Evolutionary conservation across 2,888 invertebrate genomes (phyloP), one percentile per base, ranked within the genome.

Genomic region (Caenorhabditis sp.): DNA sequence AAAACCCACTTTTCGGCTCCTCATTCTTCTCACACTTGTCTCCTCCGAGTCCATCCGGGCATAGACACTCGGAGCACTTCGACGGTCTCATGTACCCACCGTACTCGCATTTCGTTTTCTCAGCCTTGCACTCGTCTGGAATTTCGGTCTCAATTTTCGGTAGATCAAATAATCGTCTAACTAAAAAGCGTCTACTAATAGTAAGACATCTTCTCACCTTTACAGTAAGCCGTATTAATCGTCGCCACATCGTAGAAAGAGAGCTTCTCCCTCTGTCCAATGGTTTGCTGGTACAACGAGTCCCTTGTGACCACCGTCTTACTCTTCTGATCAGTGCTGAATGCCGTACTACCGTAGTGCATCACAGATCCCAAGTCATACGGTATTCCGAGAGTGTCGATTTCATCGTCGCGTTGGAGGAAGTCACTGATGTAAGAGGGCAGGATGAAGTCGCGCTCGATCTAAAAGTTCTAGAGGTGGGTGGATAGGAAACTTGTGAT

Each of bases 321-420:
- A 24, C 89, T 90, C 56, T 74, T 89, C 58, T 90, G 89, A 84
- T 92, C 91, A 14, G 82, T 73, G 51, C 89, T 88, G 84, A 92
- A 92, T 2, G 92, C 91, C 12, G 89, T 90, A 26, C 90, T 86
- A 12, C 91, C 92, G 75, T 92, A 92, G 74, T 92, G 92, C 90
- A 91, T 90, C 12, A 84, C 90, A 1, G 88, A 88, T 38, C 92
- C 92, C 59, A 89, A 79, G 75, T 92, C 92, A 76, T 92, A 92
- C 24, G 92, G 92, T 28, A 91, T 85, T 44, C 87, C 87, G 14
- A 87, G 72, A 10, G 86, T 87, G 35, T 82, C 81, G 26, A 86
- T 84, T 35, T 80, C 81, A 47, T 84, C 85, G 59, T 86, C 85
- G 38, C 89, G 51, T 77, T 88, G 88, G 26, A 89, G 86, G 81